These are phyloP conservation scores for Galago senegalensis DNA, from an alignment of 2,797 vertebrate species.

Conservation along the genomic window DNA sequence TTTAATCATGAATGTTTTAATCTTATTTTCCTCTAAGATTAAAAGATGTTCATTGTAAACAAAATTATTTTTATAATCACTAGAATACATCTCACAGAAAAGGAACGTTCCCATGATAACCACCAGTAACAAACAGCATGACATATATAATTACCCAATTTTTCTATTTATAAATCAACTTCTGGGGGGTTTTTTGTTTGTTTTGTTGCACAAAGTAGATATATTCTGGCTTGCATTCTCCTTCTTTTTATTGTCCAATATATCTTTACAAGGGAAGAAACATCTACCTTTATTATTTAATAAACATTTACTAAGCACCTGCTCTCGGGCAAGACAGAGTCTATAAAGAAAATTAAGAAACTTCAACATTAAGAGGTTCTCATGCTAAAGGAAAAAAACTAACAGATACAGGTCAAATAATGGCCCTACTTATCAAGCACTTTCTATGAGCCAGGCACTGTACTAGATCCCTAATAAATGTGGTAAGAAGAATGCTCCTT, in stretches of 20 bases:
- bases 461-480: background rate
- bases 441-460: background rate
- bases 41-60: background rate
- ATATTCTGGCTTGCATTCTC: constrained; percentile 54
- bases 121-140: background rate
- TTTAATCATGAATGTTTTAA: background rate
- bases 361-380: constrained; percentile 41
- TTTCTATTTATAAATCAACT: background rate
- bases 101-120: background rate
- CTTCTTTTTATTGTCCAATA: constrained; percentile 68
- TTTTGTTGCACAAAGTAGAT: constrained; percentile 1
- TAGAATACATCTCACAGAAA: background rate
- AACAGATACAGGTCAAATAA: constrained; percentile 15
- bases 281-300: constrained; percentile 72
- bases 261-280: constrained; percentile 74
- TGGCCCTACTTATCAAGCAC: background rate
- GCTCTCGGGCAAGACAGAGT: constrained; percentile 51
- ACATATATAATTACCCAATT: background rate
- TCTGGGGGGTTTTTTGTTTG: background rate
- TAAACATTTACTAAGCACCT: constrained; percentile 77
- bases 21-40: constrained; percentile 25
- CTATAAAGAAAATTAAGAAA: constrained; percentile 70
- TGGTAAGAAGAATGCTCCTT: background rate
- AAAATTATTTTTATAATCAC: constrained; percentile 34
- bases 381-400: constrained; percentile 54